Evolutionary conservation across 2,888 invertebrate genomes (phyloP).

Genomic region (Cinara cedri): DNA sequence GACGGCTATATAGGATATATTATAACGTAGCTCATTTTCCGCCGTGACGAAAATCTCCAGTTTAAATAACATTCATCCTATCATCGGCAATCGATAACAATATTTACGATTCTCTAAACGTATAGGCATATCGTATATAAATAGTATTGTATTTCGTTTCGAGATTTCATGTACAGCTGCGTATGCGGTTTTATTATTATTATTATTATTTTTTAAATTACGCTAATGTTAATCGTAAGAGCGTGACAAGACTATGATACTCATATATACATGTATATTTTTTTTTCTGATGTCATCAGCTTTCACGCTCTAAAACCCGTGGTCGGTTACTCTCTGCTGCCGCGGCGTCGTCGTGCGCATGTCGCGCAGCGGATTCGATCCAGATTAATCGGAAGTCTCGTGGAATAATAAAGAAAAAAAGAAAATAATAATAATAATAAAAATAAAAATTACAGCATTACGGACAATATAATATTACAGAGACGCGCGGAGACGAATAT

Average conservation of each 20-base stretch:
- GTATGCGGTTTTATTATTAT: no score
- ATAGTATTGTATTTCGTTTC: not conserved
- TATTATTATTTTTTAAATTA: no score
- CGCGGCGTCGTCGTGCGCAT: no score
- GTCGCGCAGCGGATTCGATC: constrained; percentile 5
- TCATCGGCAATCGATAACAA: not conserved
- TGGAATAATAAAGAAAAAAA: no score
- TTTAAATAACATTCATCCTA: no score
- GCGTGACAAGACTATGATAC: constrained; percentile 8
- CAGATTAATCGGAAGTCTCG: constrained; percentile 27
- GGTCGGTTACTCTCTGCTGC: not conserved
- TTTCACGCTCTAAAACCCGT: constrained; percentile 35
- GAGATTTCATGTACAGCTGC: not conserved
- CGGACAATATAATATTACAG: not conserved
- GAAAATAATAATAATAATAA: no score
- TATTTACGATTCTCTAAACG: not conserved
- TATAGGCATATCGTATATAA: no score
- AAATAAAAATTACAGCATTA: no score
- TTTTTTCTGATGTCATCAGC: not conserved
- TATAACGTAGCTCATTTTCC: no score
- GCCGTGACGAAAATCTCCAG: no score
- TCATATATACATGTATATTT: not conserved
- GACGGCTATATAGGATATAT: no score
- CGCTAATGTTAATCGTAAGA: constrained; percentile 26
- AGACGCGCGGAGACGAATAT: not conserved